Base-by-base conservation (phyloP, 2,797 vertebrate genomes). In the Falco naumanni region DNA sequence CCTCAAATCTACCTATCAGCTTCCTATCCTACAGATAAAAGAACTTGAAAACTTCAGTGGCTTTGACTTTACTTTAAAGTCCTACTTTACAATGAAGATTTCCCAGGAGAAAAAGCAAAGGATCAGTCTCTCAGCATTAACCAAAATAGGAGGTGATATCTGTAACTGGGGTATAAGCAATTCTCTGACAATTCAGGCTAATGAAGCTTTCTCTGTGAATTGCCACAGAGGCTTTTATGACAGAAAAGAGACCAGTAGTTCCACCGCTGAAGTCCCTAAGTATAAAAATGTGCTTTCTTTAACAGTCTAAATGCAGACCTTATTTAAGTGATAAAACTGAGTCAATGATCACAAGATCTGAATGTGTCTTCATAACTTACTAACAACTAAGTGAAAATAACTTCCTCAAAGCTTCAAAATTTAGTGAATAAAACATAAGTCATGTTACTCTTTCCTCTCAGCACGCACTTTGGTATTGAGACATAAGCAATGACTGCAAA, bases 131-230 rank as follows among this genome's bases (percentile, higher is more conserved):
- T 93, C 70, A 82, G 26, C 68, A 68, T 53, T 71, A 87, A 69
- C 74, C 63, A 93, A 82, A 91, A 89, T 77, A 93, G 91, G 77
- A 90, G 89, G 83, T 61, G 43, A 72, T 87, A 68, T 92, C 83
- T 86, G 56, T 77, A 95, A 88, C 72, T 34, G 75, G 69, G 76
- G 79, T 86, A 94, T 61, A 85, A 95, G 84, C 82, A 90, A 48
- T 89, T 91, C 89, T 80, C 81, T 96, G 75, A 70, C 91, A 85
- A 95, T 97, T 90, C 74, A 91, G 85, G 91, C 76, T 96, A 96
- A 96, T 95, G 89, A 93, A 91, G 83, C 88, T 95, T 91, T 91
- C 83, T 56, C 91, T 94, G 57, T 81, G 93, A 95, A 95, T 95
- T 93, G 80, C 89, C 85, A 87, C 59, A 66, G 93, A 84, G 70